Percentiles rank a stretch among this genome's conserved stretches.
Conservation (phyloP, 2,888 invertebrate genomes). For the Apoda limacodes region DNA sequence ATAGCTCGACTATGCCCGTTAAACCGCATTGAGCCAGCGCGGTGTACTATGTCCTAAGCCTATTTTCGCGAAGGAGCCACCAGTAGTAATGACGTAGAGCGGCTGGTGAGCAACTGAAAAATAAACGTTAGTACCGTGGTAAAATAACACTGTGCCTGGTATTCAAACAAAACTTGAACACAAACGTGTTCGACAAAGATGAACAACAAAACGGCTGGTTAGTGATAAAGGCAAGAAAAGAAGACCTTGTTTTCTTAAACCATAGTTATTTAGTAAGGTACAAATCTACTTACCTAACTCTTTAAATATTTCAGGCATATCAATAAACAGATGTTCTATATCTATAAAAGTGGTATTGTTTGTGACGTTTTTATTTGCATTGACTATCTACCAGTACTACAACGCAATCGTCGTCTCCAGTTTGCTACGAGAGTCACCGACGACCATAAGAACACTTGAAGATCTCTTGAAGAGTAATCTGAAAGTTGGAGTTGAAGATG, state of each 20-base stretch:
- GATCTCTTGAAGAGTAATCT: constrained; percentile 71
- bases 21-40: too few species aligned
- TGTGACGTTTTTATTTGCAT: constrained; percentile 65
- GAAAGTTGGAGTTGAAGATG: constrained; percentile 73
- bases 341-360: constrained; percentile 67
- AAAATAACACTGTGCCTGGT: too few species aligned
- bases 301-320: constrained; percentile 54
- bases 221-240: neutral
- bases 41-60: too few species aligned
- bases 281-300: neutral
- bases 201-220: neutral
- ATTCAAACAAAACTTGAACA: too few species aligned
- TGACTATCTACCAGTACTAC: constrained; percentile 76
- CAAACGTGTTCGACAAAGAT: too few species aligned
- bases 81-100: too few species aligned
- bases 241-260: too few species aligned
- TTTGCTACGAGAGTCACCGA: constrained; percentile 70
- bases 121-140: too few species aligned
- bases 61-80: too few species aligned
- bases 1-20: too few species aligned
- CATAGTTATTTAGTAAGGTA: too few species aligned
- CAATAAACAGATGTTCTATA: constrained; percentile 43
- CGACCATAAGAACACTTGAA: constrained; percentile 68
- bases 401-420: constrained; percentile 77
- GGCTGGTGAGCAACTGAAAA: too few species aligned